Conservation (phyloP, 2,113 vertebrate genomes). For the Ifrita kowaldi region DNA sequence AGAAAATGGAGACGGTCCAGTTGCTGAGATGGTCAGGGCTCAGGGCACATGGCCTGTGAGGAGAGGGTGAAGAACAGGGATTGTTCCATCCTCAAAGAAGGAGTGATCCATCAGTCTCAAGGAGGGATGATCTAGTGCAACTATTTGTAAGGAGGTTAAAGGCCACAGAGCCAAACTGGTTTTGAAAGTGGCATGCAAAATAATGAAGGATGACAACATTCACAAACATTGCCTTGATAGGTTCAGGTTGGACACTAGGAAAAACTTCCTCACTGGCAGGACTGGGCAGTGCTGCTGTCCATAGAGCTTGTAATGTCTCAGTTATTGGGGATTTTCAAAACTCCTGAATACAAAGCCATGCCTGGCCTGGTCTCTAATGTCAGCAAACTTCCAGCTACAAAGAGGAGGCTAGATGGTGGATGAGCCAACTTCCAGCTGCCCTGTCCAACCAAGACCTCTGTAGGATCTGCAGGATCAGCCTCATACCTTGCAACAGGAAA, state of each 20-base stretch:
- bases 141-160: background rate
- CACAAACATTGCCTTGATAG: background rate
- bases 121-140: background rate
- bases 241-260: background rate
- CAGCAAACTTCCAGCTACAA: background rate
- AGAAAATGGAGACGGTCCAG: background rate
- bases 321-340: background rate
- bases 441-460: background rate
- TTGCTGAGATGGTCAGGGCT: background rate
- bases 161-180: fast-evolving
- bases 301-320: background rate
- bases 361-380: background rate
- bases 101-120: background rate
- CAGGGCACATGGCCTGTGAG: background rate
- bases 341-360: background rate
- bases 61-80: background rate
- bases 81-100: background rate
- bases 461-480: background rate
- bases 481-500: background rate
- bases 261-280: background rate
- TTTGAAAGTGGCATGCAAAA: background rate
- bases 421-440: background rate
- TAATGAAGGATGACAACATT: background rate
- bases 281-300: background rate
- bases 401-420: background rate